phyloP scores from a whole-genome alignment of 2,113 vertebrate species.

The Gopherus flavomarginatus region DNA sequence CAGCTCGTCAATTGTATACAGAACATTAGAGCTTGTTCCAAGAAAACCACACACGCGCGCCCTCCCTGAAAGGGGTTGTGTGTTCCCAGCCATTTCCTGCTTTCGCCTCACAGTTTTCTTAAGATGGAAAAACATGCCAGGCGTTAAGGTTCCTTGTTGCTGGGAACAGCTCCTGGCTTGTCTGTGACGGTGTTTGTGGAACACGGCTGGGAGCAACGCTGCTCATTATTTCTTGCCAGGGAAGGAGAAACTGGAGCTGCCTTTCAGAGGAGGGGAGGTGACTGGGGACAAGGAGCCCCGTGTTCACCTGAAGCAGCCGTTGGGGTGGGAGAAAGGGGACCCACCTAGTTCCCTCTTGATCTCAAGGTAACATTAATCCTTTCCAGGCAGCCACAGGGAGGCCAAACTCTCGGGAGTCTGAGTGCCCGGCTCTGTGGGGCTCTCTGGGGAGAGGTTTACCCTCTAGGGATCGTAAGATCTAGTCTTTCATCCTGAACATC shows the following conservation, averaged over 20 bases:
- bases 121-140: constrained; percentile 57
- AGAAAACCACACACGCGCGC: not conserved
- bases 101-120: not conserved
- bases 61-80: constrained; percentile 23
- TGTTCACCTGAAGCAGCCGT: not conserved
- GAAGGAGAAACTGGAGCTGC: not conserved
- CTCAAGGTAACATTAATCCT: not conserved
- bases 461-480: not conserved
- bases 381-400: not conserved
- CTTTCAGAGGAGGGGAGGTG: not conserved
- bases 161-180: constrained; percentile 49
- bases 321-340: not conserved
- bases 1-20: constrained; percentile 9
- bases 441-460: not conserved
- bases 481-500: not conserved
- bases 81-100: constrained; percentile 25
- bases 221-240: not conserved
- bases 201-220: not conserved
- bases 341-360: not conserved
- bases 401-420: not conserved
- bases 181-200: constrained; percentile 5
- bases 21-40: not conserved
- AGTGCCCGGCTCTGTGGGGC: not conserved
- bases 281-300: not conserved
- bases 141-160: constrained; percentile 48